Conservation (phyloP, 2,888 invertebrate species). For the Anodontia alba region DNA sequence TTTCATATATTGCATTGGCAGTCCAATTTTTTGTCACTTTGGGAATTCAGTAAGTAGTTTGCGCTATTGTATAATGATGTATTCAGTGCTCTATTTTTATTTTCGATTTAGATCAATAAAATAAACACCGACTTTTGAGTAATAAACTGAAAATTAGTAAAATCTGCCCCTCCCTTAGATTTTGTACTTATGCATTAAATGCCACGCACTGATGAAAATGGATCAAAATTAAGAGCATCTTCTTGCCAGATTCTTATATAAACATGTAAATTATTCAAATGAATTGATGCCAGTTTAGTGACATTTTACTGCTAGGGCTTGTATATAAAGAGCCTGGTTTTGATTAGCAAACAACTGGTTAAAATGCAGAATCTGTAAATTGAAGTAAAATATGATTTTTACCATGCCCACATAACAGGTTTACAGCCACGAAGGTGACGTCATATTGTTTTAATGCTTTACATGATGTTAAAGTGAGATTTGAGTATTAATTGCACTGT, state of each 20-base stretch:
- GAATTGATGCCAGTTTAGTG: neutral
- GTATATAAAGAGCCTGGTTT: neutral
- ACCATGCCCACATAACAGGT: neutral
- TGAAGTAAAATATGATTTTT: neutral
- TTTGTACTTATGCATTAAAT: neutral
- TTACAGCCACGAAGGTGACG: neutral
- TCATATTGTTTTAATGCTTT: neutral
- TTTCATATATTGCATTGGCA: conserved; percentile 6
- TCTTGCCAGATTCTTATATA: neutral
- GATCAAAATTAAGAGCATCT: neutral
- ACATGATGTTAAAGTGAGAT: neutral
- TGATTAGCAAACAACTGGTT: neutral
- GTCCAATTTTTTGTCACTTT: neutral
- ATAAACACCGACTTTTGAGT: neutral
- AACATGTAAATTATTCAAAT: neutral
- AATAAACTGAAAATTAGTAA: neutral
- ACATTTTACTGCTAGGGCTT: neutral
- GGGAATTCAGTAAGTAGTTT: neutral
- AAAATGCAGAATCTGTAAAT: neutral
- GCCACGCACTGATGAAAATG: neutral
- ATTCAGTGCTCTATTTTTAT: neutral
- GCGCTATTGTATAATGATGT: conserved; percentile 8
- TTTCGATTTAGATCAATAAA: neutral
- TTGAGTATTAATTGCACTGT: neutral
- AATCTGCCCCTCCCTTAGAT: neutral